Evolutionary conservation across 1,140 invertebrate species (phyloP).

Genomic region (Nylanderia fulva): DNA sequence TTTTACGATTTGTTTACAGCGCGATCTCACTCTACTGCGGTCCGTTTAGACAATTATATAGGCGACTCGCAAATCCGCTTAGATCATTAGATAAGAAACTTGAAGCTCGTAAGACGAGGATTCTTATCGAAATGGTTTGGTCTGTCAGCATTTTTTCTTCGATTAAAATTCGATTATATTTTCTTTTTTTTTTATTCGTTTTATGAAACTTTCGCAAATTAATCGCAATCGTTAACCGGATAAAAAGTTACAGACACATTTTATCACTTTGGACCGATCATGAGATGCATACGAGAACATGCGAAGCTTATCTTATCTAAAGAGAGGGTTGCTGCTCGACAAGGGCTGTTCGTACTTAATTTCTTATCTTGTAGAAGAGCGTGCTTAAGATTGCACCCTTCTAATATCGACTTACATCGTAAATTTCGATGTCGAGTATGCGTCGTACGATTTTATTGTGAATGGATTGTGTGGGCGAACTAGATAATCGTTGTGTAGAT

Average conservation of each 20-base stretch:
- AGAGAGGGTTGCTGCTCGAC: constrained; percentile 76
- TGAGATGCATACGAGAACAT: constrained; percentile 73
- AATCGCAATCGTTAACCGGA: not conserved
- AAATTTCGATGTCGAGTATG: constrained; percentile 17
- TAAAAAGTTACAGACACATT: not conserved
- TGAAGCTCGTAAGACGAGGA: not conserved
- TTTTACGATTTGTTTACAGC: constrained; percentile 84
- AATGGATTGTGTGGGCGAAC: constrained; percentile 79
- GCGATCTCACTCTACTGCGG: constrained; percentile 55
- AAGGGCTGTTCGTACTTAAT: constrained; percentile 82
- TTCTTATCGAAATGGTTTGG: not conserved
- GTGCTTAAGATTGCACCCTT: constrained; percentile 83
- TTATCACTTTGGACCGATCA: constrained; percentile 65
- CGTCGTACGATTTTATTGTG: constrained; percentile 68
- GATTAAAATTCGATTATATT: not conserved
- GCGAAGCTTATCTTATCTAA: constrained; percentile 82
- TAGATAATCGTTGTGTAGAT: constrained; percentile 74
- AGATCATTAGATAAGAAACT: constrained; percentile 43
- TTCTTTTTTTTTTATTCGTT: not conserved
- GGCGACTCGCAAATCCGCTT: constrained; percentile 65
- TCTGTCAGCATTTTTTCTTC: not conserved
- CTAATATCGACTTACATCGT: constrained; percentile 10
- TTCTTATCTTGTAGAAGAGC: constrained; percentile 84
- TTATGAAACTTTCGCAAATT: constrained; percentile 55
- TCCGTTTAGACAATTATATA: constrained; percentile 68